These are phyloP conservation scores for Melipona beecheii DNA, from an alignment of 2,888 invertebrate genomes.

Conservation along the genomic window DNA sequence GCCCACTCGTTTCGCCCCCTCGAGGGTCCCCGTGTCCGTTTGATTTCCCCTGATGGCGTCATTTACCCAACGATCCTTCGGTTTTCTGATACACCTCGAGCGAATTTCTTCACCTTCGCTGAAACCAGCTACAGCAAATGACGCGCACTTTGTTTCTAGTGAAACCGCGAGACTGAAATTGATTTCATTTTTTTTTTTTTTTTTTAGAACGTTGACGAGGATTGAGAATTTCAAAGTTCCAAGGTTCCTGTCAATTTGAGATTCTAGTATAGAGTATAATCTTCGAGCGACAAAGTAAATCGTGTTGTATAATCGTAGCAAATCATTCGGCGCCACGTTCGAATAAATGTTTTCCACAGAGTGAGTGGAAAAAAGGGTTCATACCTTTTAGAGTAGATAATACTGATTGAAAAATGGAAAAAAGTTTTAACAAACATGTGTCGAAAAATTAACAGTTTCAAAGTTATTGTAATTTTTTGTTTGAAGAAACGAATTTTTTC, in stretches of 20 bases:
- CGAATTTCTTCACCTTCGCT: neutral
- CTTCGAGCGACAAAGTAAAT: constrained; percentile 19
- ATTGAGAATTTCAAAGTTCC: neutral
- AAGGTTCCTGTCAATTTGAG: neutral
- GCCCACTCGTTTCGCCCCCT: constrained; percentile 22
- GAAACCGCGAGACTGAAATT: neutral
- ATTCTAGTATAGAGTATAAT: no score
- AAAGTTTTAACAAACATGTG: no score
- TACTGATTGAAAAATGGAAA: no score
- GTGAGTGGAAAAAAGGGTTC: no score
- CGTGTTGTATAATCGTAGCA: constrained; percentile 21
- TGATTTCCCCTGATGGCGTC: constrained; percentile 35
- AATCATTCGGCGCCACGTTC: constrained; percentile 46
- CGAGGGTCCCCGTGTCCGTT: constrained; percentile 4
- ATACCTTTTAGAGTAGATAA: no score
- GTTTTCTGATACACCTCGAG: neutral
- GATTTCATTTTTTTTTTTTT: neutral
- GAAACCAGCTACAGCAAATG: neutral
- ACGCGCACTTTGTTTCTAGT: neutral
- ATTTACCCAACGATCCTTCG: constrained; percentile 5
- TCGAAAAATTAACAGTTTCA: no score
- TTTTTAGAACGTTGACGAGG: neutral
- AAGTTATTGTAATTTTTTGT: no score
- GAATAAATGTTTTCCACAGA: constrained; percentile 64
- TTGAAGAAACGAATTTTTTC: no score